Base-by-base conservation (phyloP, 1,140 invertebrate species). In the Hetaerina americana region DNA sequence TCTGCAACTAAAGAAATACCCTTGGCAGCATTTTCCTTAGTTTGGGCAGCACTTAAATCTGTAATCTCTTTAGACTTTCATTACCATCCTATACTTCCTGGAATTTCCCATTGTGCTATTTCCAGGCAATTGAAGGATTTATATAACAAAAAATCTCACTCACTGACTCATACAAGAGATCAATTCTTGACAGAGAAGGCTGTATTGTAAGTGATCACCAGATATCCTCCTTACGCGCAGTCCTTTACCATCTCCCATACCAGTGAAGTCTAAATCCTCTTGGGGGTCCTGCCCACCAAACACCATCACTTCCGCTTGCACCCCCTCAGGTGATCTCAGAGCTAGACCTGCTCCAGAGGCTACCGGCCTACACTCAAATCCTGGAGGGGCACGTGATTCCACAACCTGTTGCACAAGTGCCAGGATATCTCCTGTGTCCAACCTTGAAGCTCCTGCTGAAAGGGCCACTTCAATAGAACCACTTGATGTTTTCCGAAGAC, bases 161-260 rank as follows among this genome's bases (percentile, higher is more conserved):
- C 40, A 57, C 22, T 57, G 40, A 57, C 89, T 91, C 81, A 96
- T 91, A 78, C 92, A 93, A 67, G 91, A 91, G 66, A 97, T 92
- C 70, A 97, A 82, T 79, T 95, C 92, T 78, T 95, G 91, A 81
- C 94, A 96, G 18, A 96, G 85, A 79, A 93, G 92, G 73, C 90
- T 92, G 79, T 96, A 96, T 78, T 94, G 91, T 73, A 90, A 84
- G 80, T 93, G 92, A 81, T 97, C 94, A 1, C 95, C 95, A 0
- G 93, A 95, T 74, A 97, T 94, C 78, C 93, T 85, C 72, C 94
- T 82, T 86, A 97, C 89, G 78, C 95, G 95, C 72, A 97, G 85
- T 6, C 93, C 92, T 75, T 93, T 94, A 10, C 74, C 70, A 66
- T 89, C 74, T 75, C 74, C 71, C n/a, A n/a, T n/a, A n/a, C n/a